Evolutionary conservation across 2,888 invertebrate genomes (phyloP), one percentile per base, ranked within the genome.

Genomic region (Boloria euphrosyne): DNA sequence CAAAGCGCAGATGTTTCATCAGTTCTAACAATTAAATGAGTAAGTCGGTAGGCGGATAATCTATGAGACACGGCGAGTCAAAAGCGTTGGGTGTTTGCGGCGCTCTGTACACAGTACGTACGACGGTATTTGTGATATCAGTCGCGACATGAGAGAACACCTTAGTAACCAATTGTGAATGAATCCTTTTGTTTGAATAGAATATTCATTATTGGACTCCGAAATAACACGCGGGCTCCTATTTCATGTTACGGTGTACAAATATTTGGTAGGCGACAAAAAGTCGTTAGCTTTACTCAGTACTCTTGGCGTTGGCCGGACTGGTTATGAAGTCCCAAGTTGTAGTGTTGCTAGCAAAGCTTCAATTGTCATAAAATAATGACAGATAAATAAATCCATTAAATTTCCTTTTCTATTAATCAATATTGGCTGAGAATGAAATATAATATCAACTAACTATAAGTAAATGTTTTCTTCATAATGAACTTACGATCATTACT

Each of bases 11-110:
- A 18, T 55, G 18, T 55, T 55, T 13, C 38, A 43, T 57, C 55
- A 57, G 18, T 57, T 44, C 44, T n/a, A 22, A 16, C 13, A n/a
- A 38, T 10, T 38, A 38, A 31, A 5, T 13, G 31, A 50, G 59
- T 49, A 49, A 59, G 59, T 13, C 49, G 27, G 43, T 58, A 47
- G 49, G 44, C 50, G 46, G 46, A n/a, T 82, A 77, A 71, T 85
- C 84, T 84, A 71, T 82, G 83, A 68, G 72, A 66, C 77, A 80
- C 86, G 87, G 86, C 87, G 85, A 86, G 86, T 84, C 85, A 87
- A 87, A 89, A 87, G 77, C 79, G 74, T 74, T 72, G 75, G 72
- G 67, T 81, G 79, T 84, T 85, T 84, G 82, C 49, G 57, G 55
- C 47, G 13, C 5, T 38, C 27, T 18, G 49, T 59, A 50, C 31